Conservation (phyloP, 2,113 vertebrate species). For the Neopipo cinnamomea region DNA sequence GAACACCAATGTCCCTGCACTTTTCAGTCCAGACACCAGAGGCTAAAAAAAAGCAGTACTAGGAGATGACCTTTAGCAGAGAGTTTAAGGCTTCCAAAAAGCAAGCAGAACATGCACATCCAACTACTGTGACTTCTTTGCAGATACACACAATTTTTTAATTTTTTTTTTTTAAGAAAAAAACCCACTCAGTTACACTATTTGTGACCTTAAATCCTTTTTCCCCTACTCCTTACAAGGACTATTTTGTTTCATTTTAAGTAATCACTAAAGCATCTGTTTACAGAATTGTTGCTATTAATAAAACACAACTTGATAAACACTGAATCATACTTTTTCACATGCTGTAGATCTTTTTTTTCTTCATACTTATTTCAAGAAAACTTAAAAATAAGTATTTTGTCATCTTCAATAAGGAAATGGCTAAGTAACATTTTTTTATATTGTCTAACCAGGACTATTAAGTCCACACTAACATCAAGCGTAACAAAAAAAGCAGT, state of each 20-base stretch:
- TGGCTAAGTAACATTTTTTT: neutral
- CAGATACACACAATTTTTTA: neutral
- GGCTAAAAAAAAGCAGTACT: neutral
- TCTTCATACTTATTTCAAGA: neutral
- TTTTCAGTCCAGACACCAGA: neutral
- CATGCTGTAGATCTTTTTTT: neutral
- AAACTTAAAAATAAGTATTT: slow-evolving; percentile 11
- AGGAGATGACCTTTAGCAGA: neutral
- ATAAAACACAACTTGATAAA: slow-evolving; percentile 46
- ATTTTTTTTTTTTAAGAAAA: neutral
- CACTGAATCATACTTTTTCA: slow-evolving; percentile 48
- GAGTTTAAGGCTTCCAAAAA: neutral
- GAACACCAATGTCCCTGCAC: neutral
- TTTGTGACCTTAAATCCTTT: neutral
- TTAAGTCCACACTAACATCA: neutral
- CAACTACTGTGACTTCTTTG: neutral
- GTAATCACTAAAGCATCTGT: slow-evolving; percentile 47
- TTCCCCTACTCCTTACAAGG: neutral
- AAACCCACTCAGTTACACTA: neutral
- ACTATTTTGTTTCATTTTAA: slow-evolving; percentile 31
- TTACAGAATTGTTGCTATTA: slow-evolving; percentile 56
- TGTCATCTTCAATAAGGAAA: neutral
- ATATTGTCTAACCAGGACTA: neutral
- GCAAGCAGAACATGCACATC: neutral
- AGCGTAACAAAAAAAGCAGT: neutral